These are phyloP conservation scores for Eupithecia subfuscata DNA, from an alignment of 2,888 invertebrate genomes.

Conservation along the genomic window DNA sequence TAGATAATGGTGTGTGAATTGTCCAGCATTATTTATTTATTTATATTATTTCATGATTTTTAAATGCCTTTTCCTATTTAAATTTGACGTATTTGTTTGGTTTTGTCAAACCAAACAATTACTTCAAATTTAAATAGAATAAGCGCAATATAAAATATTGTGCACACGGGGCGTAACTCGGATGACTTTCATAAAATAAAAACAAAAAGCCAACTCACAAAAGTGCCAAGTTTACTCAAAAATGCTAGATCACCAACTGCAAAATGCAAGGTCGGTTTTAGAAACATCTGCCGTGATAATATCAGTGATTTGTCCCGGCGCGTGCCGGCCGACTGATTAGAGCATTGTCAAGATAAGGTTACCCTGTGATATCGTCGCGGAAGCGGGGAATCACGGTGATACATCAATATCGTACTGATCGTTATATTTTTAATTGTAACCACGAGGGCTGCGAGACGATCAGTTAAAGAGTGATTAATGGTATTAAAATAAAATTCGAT, in stretches of 20 bases:
- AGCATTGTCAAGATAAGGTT: conserved; percentile 60
- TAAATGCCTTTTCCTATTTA: too few relatives aligned
- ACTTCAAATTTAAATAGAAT: too few relatives aligned
- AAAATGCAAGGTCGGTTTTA: conserved; percentile 37
- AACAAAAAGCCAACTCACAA: neutral
- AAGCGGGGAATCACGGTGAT: conserved; percentile 68
- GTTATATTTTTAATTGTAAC: conserved; percentile 72
- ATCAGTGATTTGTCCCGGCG: conserved; percentile 69
- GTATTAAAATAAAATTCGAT: conserved; percentile 42
- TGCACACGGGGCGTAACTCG: neutral
- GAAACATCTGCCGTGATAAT: conserved; percentile 66
- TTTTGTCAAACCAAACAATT: neutral
- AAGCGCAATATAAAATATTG: neutral
- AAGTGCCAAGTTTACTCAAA: neutral
- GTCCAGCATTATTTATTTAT: too few relatives aligned
- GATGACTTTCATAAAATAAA: neutral
- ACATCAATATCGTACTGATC: conserved; percentile 69
- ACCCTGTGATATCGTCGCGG: conserved; percentile 51
- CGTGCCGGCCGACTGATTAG: conserved; percentile 67
- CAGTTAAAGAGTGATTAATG: conserved; percentile 66
- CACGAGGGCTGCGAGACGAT: conserved; percentile 50
- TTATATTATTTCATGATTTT: too few relatives aligned
- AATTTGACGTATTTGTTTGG: too few relatives aligned
- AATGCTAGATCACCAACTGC: conserved; percentile 6
- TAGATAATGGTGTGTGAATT: too few relatives aligned